phyloP scores from a whole-genome alignment of 2,888 invertebrate genomes.

The Sinohyriopsis cumingii region DNA sequence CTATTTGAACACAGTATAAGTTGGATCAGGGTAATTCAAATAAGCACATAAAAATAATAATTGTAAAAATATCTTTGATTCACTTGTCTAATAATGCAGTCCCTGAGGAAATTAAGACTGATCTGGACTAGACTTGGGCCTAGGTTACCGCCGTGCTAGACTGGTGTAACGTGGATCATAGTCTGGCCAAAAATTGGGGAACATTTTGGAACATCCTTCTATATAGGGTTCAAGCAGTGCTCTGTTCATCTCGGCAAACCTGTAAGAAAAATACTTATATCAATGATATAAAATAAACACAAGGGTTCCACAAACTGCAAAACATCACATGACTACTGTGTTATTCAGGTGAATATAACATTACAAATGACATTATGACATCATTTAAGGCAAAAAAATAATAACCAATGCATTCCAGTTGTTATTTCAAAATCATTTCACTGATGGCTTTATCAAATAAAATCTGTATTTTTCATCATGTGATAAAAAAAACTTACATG shows the following conservation, averaged over 20 bases:
- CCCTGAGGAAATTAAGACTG: no score
- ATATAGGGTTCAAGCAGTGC: conserved; percentile 62
- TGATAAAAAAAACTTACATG: not conserved
- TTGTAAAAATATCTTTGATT: no score
- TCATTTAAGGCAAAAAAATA: no score
- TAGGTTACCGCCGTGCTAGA: conserved; percentile 20
- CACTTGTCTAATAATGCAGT: no score
- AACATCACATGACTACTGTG: not conserved
- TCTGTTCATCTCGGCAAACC: conserved; percentile 67
- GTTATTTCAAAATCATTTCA: no score
- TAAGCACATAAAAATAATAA: no score
- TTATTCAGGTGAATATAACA: not conserved
- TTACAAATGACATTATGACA: not conserved
- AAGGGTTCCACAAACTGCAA: not conserved
- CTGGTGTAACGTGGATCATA: conserved; percentile 58
- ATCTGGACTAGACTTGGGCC: no score
- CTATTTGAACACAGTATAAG: no score
- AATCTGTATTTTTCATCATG: no score
- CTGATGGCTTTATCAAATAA: no score
- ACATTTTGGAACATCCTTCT: conserved; percentile 58
- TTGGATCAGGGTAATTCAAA: no score
- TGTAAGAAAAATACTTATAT: conserved; percentile 22
- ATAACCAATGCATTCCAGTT: no score
- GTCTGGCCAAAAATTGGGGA: conserved; percentile 63
- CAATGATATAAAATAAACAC: conserved; percentile 2